A percentile compares a stretch with the other conserved stretches of the same genome.
Conservation (phyloP, 2,113 vertebrate genomes). For the Strigops habroptila region DNA sequence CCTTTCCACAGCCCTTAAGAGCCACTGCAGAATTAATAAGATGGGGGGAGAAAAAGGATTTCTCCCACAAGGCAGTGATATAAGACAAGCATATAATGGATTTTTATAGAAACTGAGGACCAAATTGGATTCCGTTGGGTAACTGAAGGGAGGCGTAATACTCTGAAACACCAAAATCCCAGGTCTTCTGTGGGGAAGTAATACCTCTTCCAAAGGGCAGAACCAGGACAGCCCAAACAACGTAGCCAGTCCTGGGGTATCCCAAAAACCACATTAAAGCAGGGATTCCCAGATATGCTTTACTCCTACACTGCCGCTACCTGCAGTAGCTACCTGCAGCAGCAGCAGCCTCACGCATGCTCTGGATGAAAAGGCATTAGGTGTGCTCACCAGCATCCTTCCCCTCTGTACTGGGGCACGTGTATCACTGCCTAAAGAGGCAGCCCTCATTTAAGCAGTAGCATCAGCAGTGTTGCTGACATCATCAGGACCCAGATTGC, state of each 20-base stretch:
- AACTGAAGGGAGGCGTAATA: neutral
- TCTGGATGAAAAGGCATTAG: neutral
- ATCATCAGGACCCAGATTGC: neutral
- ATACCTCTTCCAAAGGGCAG: neutral
- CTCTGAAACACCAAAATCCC: neutral
- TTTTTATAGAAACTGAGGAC: neutral
- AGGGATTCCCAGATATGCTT: neutral
- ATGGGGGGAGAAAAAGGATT: rapidly evolving
- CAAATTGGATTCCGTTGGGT: neutral
- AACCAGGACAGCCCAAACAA: neutral
- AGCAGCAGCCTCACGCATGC: neutral
- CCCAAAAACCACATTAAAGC: neutral
- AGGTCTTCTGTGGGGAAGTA: neutral
- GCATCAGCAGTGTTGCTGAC: neutral
- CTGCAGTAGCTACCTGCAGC: neutral
- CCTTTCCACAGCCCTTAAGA: neutral
- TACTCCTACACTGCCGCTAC: neutral
- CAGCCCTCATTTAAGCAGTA: rapidly evolving
- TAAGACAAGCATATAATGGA: neutral
- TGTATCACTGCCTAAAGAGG: rapidly evolving
- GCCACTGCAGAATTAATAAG: neutral
- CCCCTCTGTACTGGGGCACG: rapidly evolving
- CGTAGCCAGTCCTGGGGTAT: neutral
- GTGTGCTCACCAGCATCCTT: neutral
- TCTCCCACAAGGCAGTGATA: neutral